Conservation (phyloP, 2,113 vertebrate genomes). For the Petromus typicus region DNA sequence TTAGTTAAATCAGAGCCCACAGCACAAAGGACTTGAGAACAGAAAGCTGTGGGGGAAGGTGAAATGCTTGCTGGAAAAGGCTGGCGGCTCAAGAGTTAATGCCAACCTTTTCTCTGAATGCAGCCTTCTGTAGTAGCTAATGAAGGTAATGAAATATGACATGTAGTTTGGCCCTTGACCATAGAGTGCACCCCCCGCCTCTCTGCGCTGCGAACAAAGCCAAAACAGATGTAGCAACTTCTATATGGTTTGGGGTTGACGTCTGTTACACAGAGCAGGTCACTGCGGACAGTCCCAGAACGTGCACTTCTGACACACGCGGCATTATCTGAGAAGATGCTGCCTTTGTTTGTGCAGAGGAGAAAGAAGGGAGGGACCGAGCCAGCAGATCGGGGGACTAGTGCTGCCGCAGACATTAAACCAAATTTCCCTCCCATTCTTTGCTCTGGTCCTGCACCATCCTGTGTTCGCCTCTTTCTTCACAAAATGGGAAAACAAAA, state of each 20-base stretch:
- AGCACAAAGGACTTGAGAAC: not conserved
- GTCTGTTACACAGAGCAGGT: constrained; percentile 82
- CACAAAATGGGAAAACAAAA: not conserved
- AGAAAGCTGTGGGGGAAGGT: constrained; percentile 31
- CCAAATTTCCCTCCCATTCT: not conserved
- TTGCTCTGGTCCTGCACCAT: rapidly evolving
- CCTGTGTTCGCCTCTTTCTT: rapidly evolving
- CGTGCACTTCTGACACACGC: constrained; percentile 72
- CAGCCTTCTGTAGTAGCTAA: constrained; percentile 88
- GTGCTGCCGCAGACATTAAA: rapidly evolving
- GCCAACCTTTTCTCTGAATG: constrained; percentile 81
- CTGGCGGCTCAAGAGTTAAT: constrained; percentile 86
- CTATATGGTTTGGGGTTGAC: constrained; percentile 82
- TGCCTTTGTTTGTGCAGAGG: constrained; percentile 54
- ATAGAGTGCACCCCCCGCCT: constrained; percentile 86
- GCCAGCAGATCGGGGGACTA: not conserved
- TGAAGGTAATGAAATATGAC: constrained; percentile 93
- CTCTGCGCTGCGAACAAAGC: constrained; percentile 88
- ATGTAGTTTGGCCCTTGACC: constrained; percentile 91
- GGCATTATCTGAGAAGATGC: constrained; percentile 71
- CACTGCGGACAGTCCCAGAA: constrained; percentile 79
- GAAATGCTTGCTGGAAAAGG: constrained; percentile 26
- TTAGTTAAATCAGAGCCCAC: constrained; percentile 74
- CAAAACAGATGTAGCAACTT: constrained; percentile 88
- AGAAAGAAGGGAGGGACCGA: not conserved